Base-by-base conservation (phyloP, 2,113 vertebrate genomes). In the Progne subis region DNA sequence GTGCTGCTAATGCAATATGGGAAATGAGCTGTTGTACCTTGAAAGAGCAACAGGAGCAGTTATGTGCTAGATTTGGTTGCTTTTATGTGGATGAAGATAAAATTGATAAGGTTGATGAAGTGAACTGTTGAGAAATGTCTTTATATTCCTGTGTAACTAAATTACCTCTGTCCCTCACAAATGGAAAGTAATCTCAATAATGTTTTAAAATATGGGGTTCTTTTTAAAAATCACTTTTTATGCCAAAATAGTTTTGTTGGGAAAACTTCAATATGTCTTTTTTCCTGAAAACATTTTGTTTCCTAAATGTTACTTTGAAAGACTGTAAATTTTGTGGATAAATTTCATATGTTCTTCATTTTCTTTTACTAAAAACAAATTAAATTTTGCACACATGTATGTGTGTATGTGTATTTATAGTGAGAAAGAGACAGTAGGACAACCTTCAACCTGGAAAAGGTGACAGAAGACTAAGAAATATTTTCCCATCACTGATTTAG, bases 401-500 rank as follows among this genome's bases (percentile, higher is more conserved):
- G 6, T 72, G 6, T 26, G 8, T 39, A 21, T 52, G 8, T 44
- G 19, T 84, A 56, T 91, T 94, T 74, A n/a, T 57, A 84, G 19
- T 50, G 55, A 52, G 59, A 55, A 50, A 72, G 39, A 78, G 74
- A 86, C 84, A 94, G 53, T 46, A 82, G 8, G 34, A 28, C 57
- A 87, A 46, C 65, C 5, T 86, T 60, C 60, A 91, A 64, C 70
- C 49, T 94, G 34, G 91, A 87, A 96, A 93, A 91, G 90, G 70
- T 90, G 90, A 65, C 53, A 75, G 68, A 88, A 90, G 67, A 55
- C 67, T 74, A 70, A 90, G 46, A 96, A 91, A 82, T 92, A 80
- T 95, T 95, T 96, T 97, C 60, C 70, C 74, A 41, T 93, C 43
- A 41, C 69, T 82, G 68, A 81, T 95, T 87, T 97, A 94, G 59